Conservation (phyloP, 2,113 vertebrate species). For the Phycodurus eques region DNA sequence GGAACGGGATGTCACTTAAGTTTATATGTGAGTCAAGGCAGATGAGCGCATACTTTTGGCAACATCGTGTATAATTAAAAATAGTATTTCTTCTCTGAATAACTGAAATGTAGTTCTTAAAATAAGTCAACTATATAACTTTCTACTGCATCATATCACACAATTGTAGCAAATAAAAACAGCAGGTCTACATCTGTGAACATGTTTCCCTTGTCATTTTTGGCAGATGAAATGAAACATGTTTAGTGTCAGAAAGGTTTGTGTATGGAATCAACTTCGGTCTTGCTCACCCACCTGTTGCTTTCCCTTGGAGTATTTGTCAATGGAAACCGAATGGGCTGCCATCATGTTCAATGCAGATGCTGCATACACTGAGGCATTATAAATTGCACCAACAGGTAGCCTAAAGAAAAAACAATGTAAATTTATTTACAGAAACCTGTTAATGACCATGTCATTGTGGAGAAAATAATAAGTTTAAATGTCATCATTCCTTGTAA, state of each 20-base stretch:
- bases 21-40: no score
- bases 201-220: not conserved
- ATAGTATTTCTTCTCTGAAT: no score
- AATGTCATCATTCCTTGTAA: not conserved
- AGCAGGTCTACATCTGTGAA: not conserved
- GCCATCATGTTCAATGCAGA: conserved; percentile 72
- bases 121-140: no score
- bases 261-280: not conserved
- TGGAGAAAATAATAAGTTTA: not conserved
- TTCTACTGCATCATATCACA: not conserved
- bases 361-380: conserved; percentile 66
- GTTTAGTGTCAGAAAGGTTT: not conserved
- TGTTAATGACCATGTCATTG: not conserved
- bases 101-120: no score
- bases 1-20: no score
- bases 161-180: not conserved
- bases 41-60: no score
- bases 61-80: no score
- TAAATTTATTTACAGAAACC: conserved; percentile 15
- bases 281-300: conserved; percentile 63
- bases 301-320: conserved; percentile 71
- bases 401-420: conserved; percentile 53
- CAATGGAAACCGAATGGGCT: conserved; percentile 71
- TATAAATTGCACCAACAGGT: conserved; percentile 54
- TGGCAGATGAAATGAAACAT: not conserved